phyloP scores from a whole-genome alignment of 1,140 invertebrate genomes.

The Drosophila varians region DNA sequence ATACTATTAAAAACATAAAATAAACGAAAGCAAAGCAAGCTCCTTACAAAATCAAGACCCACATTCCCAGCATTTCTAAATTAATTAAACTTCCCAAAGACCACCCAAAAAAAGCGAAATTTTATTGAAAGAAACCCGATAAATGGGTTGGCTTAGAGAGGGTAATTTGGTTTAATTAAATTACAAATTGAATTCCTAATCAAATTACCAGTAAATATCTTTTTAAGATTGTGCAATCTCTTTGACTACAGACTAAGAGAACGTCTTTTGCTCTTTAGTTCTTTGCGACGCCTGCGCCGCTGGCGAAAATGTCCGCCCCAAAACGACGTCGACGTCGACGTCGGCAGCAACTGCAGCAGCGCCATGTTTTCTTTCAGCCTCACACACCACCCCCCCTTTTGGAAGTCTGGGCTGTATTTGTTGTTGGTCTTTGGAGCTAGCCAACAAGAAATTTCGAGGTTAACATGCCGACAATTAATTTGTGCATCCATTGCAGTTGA shows the following conservation, averaged over 20 bases:
- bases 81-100: too few species aligned
- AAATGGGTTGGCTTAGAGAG: background rate
- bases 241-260: conserved; percentile 19
- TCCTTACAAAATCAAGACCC: background rate
- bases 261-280: background rate
- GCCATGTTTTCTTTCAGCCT: conserved; percentile 20
- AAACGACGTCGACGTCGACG: conserved; percentile 19
- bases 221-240: conserved; percentile 16
- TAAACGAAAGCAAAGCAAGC: too few species aligned
- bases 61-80: too few species aligned
- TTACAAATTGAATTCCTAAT: conserved; percentile 57
- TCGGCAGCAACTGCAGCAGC: conserved; percentile 4
- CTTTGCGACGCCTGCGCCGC: conserved; percentile 31
- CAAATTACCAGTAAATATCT: conserved; percentile 51
- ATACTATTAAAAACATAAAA: background rate
- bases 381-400: background rate
- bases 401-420: conserved; percentile 13
- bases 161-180: conserved; percentile 38
- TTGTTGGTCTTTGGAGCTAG: conserved; percentile 11
- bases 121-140: background rate
- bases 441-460: conserved; percentile 61
- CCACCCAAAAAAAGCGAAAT: background rate
- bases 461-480: conserved; percentile 73
- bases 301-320: conserved; percentile 29
- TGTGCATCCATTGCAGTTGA: conserved; percentile 54